Percentiles rank a stretch among this genome's conserved stretches.
phyloP scores from a whole-genome alignment of 2,797 vertebrate genomes.

The Cryptoblepharus egeriae region DNA sequence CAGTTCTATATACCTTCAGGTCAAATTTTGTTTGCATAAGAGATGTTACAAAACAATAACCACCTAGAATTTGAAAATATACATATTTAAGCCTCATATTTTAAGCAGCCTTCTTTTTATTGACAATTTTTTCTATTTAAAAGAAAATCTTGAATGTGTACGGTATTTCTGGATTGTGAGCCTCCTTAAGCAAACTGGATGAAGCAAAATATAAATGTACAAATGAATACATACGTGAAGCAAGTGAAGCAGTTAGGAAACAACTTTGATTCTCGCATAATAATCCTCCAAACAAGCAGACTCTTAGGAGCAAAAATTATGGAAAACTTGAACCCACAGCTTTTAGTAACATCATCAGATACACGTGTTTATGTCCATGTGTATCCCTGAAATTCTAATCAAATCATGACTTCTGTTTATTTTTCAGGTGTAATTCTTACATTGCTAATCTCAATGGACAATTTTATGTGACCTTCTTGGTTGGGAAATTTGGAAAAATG shows the following conservation, averaged over 20 bases:
- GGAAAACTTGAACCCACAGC: background rate
- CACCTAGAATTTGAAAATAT: slow-evolving; percentile 52
- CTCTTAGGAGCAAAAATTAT: background rate
- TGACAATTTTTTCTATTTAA: slow-evolving; percentile 38
- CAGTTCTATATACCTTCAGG: slow-evolving; percentile 56
- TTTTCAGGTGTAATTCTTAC: slow-evolving; percentile 28
- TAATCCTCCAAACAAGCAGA: slow-evolving; percentile 29
- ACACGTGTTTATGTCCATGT: too few species aligned
- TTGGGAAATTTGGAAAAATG: background rate
- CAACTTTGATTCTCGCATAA: slow-evolving; percentile 42
- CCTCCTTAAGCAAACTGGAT: background rate
- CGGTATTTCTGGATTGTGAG: slow-evolving; percentile 33
- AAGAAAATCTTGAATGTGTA: background rate
- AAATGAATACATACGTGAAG: slow-evolving; percentile 4
- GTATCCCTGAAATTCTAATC: background rate
- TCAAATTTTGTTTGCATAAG: slow-evolving; percentile 54
- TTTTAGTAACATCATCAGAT: background rate
- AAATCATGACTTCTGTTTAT: slow-evolving; percentile 21
- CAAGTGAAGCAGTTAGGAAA: slow-evolving; percentile 43
- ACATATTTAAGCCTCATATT: slow-evolving; percentile 57
- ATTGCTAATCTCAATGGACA: background rate
- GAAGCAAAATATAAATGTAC: background rate
- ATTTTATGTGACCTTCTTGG: background rate
- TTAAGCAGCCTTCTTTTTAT: slow-evolving; percentile 68
- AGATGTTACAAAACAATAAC: slow-evolving; percentile 47